phyloP scores from a whole-genome alignment of 2,113 vertebrate species.

The Periophthalmus modestus region DNA sequence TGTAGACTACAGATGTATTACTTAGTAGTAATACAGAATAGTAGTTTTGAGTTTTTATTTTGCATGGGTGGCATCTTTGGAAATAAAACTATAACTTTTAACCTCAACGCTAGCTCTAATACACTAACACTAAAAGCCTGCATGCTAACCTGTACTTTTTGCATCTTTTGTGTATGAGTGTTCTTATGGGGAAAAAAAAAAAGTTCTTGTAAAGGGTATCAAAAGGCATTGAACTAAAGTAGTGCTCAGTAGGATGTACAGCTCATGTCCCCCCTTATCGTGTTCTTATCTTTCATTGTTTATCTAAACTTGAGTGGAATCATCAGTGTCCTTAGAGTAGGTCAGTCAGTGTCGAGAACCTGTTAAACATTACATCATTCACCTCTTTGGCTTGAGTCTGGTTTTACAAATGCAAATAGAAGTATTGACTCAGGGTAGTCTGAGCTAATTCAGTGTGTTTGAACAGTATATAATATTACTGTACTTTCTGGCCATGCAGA shows the following conservation, averaged over 20 bases:
- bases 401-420: background rate
- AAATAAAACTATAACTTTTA: slow-evolving; percentile 26
- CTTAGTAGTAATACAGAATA: slow-evolving; percentile 5
- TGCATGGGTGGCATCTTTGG: slow-evolving; percentile 38
- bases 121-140: slow-evolving; percentile 34
- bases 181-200: slow-evolving; percentile 11
- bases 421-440: background rate
- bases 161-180: slow-evolving; percentile 7
- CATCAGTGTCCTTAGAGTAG: slow-evolving; percentile 10
- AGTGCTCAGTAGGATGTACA: slow-evolving; percentile 12
- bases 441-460: background rate
- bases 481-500: background rate
- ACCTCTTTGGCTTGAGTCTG: background rate
- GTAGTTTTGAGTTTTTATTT: slow-evolving; percentile 6
- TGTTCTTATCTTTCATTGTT: background rate
- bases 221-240: slow-evolving; percentile 45
- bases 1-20: background rate
- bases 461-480: background rate
- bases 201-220: slow-evolving; percentile 11
- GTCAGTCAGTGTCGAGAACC: slow-evolving; percentile 8
- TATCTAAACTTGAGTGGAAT: slow-evolving; percentile 15
- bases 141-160: slow-evolving; percentile 37
- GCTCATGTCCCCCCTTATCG: slow-evolving; percentile 37
- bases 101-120: slow-evolving; percentile 22
- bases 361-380: slow-evolving; percentile 7